Evolutionary conservation across 2,113 vertebrate genomes (phyloP).

Genomic region (Erythrolamprus reginae): DNA sequence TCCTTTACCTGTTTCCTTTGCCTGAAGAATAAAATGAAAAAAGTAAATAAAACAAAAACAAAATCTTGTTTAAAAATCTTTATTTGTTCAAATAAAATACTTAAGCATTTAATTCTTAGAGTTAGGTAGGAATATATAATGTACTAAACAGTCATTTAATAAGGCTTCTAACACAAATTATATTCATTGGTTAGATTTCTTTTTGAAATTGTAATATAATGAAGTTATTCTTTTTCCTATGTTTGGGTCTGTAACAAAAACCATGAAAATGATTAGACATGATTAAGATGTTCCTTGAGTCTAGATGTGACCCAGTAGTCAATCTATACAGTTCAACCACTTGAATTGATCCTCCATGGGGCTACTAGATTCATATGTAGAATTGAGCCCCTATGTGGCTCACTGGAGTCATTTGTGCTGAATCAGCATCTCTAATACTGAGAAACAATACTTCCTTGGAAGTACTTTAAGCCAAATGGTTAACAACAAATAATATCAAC

Average conservation of each 20-base stretch:
- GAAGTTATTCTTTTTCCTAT: neutral
- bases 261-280: neutral
- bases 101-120: neutral
- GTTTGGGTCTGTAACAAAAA: neutral
- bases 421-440: neutral
- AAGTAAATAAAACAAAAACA: neutral
- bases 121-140: neutral
- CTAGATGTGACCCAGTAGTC: neutral
- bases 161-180: neutral
- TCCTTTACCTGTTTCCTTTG: neutral
- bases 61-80: too few relatives aligned
- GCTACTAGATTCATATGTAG: neutral
- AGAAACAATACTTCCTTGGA: neutral
- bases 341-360: neutral
- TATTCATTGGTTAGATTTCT: neutral
- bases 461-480: neutral
- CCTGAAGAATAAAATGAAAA: neutral
- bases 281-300: neutral
- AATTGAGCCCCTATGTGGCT: neutral
- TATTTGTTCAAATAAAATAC: neutral
- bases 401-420: neutral
- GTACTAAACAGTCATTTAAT: neutral
- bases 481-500: neutral
- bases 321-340: neutral
- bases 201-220: neutral